Conservation (phyloP, 1,140 invertebrate genomes). For the Frieseomelitta varia region DNA sequence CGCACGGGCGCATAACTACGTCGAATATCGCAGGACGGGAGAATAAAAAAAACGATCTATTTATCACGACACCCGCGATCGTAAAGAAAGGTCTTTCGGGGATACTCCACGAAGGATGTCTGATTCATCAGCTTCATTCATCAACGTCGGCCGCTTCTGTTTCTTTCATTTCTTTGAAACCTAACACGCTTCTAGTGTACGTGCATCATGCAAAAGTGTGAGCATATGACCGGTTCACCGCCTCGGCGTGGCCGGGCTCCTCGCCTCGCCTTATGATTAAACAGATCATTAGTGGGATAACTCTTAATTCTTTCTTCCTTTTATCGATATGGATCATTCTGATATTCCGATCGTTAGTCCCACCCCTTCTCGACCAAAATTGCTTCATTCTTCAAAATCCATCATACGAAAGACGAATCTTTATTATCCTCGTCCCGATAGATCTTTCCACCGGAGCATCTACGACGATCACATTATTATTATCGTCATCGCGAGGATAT, state of each 20-base stretch:
- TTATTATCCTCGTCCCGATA: too few relatives aligned
- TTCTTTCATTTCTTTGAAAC: constrained; percentile 72
- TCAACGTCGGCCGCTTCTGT: constrained; percentile 68
- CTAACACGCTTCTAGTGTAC: constrained; percentile 58
- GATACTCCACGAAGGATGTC: constrained; percentile 65
- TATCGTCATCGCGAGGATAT: constrained; percentile 34
- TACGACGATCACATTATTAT: not conserved
- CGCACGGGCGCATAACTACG: constrained; percentile 32
- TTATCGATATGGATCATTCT: constrained; percentile 43
- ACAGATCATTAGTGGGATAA: constrained; percentile 45
- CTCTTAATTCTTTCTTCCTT: constrained; percentile 20
- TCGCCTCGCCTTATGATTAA: constrained; percentile 26
- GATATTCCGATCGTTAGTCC: constrained; percentile 28
- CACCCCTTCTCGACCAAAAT: not conserved
- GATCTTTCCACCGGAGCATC: not conserved
- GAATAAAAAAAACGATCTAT: constrained; percentile 62
- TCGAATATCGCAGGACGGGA: constrained; percentile 49
- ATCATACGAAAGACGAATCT: not conserved
- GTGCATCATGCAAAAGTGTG: constrained; percentile 56
- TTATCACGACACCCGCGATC: constrained; percentile 69
- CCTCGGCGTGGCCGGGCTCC: not conserved
- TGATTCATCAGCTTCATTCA: constrained; percentile 72
- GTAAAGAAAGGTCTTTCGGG: constrained; percentile 69
- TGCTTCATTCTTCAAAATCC: constrained; percentile 12
- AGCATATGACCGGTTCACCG: constrained; percentile 35